Conservation (phyloP, 2,113 vertebrate genomes). For the Chinchilla lanigera region DNA sequence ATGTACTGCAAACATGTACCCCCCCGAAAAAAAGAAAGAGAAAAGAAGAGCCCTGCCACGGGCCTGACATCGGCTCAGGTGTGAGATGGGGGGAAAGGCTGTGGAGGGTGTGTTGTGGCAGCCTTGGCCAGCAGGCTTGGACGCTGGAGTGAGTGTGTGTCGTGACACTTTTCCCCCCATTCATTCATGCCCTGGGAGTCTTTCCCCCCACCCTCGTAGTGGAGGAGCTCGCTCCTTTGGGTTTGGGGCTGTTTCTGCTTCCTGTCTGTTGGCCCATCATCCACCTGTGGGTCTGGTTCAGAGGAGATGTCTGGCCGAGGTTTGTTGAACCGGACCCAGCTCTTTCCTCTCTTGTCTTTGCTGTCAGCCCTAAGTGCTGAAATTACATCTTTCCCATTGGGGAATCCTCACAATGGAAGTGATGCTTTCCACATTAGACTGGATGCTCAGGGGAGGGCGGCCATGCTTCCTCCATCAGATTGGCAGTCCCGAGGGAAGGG, state of each 20-base stretch:
- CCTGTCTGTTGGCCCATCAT: not conserved
- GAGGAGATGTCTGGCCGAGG: not conserved
- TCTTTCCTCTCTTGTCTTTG: constrained; percentile 22
- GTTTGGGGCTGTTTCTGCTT: constrained; percentile 31
- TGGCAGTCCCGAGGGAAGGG: not conserved
- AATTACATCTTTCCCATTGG: constrained; percentile 11
- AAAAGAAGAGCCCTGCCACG: not conserved
- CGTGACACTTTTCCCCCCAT: not conserved
- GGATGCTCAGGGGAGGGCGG: not conserved
- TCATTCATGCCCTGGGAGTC: not conserved
- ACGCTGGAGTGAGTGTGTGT: not conserved
- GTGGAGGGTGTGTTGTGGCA: not conserved
- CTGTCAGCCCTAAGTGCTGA: constrained; percentile 31
- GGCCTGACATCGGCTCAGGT: not conserved
- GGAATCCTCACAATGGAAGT: not conserved
- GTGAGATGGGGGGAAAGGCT: not conserved
- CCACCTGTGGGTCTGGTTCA: not conserved
- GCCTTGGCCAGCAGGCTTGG: not conserved
- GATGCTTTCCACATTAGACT: not conserved
- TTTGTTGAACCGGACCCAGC: not conserved
- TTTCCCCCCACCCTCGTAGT: not conserved
- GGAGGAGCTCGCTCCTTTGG: not conserved
- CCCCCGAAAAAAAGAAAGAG: not conserved
- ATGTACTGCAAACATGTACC: not conserved
- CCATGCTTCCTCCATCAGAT: not conserved